Evolutionary conservation across 2,888 invertebrate species (phyloP), one percentile per base, ranked within the genome.

Genomic region (Adineta ricciae): DNA sequence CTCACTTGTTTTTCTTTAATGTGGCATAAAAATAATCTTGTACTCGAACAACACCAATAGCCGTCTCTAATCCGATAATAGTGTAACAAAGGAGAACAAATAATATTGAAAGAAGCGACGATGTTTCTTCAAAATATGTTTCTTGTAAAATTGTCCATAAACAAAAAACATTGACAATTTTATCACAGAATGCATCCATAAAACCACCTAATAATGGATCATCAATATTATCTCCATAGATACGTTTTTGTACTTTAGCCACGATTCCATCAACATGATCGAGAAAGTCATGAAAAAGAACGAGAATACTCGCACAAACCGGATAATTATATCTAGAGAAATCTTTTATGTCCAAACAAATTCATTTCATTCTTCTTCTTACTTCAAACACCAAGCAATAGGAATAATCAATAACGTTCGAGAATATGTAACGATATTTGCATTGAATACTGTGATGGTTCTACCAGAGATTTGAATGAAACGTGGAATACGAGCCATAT

Each of bases 181-280:
- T 89, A 86, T 89, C 89, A 87, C 89, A 89, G 85, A 89, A 89
- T 2, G 89, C 89, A 84, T 89, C 89, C 88, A 89, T 88, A 86
- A 89, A 89, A 2, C 89, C 88, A 9, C 89, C 89, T 8, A 89
- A 86, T 11, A 89, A 83, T 36, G 89, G 89, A 84, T 89, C 89
- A 84, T 89, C 89, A 24, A 88, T 86, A 27, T 87, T 87, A 3
- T 52, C 52, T 36, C 83, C 64, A 85, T 88, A 88, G 21, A 87
- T 86, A 36, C 87, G 85, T 84, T 87, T 88, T 64, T 89, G 89
- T 19, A 88, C 88, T 86, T 88, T 89, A 72, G 89, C 89, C 0
- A 89, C 89, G 49, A 89, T 89, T n/a, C 89, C 89, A 86, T 89
- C 89, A 36, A 89, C 84, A 85, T 89, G 89, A 83, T 89, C 89